These are phyloP conservation scores for Pseudomugil gertrudae DNA, from an alignment of 2,797 vertebrate genomes.

Conservation along the genomic window DNA sequence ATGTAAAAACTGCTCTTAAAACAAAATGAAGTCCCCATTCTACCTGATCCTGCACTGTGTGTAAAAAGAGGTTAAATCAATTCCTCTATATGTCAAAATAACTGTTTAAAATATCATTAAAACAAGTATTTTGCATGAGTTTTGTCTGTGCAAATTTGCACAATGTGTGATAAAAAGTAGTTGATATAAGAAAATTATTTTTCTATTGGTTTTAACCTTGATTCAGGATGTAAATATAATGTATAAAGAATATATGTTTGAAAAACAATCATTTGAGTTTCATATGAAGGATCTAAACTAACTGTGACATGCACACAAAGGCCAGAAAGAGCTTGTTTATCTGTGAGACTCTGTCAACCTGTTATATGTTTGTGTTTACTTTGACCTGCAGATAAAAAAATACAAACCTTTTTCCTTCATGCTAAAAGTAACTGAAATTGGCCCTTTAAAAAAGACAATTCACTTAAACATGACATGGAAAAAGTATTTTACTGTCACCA, in stretches of 20 bases:
- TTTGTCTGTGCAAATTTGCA: conserved; percentile 33
- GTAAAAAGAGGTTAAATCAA: conserved; percentile 11
- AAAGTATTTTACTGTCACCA: background rate
- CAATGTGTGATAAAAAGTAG: conserved; percentile 46
- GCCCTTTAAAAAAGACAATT: background rate
- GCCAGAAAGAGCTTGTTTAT: conserved; percentile 33
- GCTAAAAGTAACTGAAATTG: conserved; percentile 7
- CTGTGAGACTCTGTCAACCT: background rate
- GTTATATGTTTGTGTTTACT: conserved; percentile 7
- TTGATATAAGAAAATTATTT: conserved; percentile 57
- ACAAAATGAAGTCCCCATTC: background rate
- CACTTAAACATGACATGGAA: background rate
- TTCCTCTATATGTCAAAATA: conserved; percentile 22
- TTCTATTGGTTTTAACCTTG: conserved; percentile 59
- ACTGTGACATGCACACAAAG: conserved; percentile 77
- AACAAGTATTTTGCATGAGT: conserved; percentile 28
- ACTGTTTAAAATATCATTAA: conserved; percentile 57
- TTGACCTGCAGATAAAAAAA: conserved; percentile 6
- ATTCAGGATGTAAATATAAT: too few species aligned
- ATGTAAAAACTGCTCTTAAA: too few species aligned
- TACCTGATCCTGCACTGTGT: background rate
- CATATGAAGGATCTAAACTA: conserved; percentile 72
- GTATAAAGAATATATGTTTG: background rate
- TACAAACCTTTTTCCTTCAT: conserved; percentile 17
- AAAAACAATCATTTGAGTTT: background rate